Evolutionary conservation across 2,888 invertebrate species (phyloP).

Genomic region (Crematogaster levior): DNA sequence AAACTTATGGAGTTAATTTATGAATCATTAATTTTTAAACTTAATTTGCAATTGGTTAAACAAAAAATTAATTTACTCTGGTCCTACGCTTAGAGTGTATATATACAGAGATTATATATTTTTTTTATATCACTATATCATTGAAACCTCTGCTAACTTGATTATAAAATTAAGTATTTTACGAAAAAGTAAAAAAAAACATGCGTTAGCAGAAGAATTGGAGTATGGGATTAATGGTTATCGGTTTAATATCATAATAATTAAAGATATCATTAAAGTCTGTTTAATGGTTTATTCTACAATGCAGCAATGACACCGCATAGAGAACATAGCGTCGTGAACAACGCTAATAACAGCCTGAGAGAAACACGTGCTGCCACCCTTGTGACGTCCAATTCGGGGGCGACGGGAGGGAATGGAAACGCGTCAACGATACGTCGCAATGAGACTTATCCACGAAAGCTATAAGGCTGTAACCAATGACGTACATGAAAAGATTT

Average conservation of each 20-base stretch:
- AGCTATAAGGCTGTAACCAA: conserved; percentile 18
- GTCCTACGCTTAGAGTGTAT: neutral
- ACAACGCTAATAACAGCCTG: neutral
- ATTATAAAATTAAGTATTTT: neutral
- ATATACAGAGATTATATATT: no score
- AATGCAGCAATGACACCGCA: neutral
- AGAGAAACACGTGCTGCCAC: conserved; percentile 57
- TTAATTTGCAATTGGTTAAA: no score
- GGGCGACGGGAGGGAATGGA: conserved; percentile 31
- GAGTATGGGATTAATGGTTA: neutral
- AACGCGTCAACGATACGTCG: conserved; percentile 36
- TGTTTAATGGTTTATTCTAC: neutral
- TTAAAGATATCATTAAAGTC: neutral
- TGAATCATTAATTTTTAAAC: no score
- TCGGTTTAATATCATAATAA: neutral
- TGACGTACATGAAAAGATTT: conserved; percentile 40
- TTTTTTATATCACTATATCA: neutral
- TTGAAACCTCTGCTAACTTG: neutral
- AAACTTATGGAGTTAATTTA: no score
- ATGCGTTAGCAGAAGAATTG: neutral
- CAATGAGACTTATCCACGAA: neutral
- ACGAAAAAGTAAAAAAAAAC: neutral
- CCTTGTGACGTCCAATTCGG: conserved; percentile 46
- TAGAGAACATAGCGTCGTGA: neutral
- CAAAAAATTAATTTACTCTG: no score